These are phyloP conservation scores for Ceyx margarethae DNA, from an alignment of 2,113 vertebrate species.

Conservation along the genomic window DNA sequence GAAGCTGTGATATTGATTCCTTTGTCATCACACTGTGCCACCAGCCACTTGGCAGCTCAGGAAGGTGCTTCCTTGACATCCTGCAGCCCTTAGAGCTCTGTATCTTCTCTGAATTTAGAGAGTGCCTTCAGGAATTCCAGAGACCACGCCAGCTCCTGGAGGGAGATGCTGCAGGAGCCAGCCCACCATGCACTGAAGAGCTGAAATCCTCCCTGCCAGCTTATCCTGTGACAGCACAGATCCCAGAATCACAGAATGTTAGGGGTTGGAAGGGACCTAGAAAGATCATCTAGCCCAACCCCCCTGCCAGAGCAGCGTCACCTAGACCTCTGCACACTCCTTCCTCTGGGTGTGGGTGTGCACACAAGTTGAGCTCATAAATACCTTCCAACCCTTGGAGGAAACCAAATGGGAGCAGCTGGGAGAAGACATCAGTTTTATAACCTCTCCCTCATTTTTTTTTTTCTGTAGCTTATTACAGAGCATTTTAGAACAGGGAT, in stretches of 20 bases:
- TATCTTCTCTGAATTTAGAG: background rate
- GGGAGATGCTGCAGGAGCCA: background rate
- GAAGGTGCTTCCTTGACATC: background rate
- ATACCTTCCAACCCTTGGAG: background rate
- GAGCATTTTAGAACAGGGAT: conserved; percentile 7
- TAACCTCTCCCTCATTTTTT: background rate
- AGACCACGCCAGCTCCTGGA: background rate
- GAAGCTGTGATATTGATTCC: background rate
- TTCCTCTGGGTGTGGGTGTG: background rate
- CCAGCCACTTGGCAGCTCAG: background rate
- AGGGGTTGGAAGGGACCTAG: too few relatives aligned
- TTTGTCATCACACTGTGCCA: background rate
- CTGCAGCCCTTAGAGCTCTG: background rate
- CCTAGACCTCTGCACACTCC: fast-evolving
- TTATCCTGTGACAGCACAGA: background rate
- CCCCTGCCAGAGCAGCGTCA: too few relatives aligned
- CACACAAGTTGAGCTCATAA: background rate
- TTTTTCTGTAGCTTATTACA: background rate
- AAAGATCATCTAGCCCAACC: too few relatives aligned
- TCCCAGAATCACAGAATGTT: too few relatives aligned
- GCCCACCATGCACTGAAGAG: background rate
- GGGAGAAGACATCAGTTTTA: background rate
- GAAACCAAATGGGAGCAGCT: conserved; percentile 6
- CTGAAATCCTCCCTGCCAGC: background rate
- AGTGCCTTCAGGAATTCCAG: background rate